Conservation (phyloP, 2,113 vertebrate species). For the Atherinomorus stipes region DNA sequence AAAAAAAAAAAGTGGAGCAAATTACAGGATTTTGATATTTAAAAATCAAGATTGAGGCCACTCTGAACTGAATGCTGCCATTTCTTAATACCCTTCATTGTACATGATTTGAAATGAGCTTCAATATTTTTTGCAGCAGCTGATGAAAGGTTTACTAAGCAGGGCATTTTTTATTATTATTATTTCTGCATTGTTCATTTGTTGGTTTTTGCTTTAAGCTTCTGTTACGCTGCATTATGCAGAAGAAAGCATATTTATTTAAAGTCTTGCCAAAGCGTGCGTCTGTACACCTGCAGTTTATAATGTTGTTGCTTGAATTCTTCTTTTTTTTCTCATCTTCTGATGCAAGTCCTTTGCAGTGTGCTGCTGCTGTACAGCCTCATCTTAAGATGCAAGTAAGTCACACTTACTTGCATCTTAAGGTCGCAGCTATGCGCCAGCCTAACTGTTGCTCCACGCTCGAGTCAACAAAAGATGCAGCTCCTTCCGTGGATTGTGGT, state of each 20-base stretch:
- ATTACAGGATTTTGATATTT: too few relatives aligned
- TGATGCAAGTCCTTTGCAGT: background rate
- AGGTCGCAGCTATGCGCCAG: background rate
- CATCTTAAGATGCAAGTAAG: too few relatives aligned
- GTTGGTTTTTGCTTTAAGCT: background rate
- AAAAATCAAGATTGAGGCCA: too few relatives aligned
- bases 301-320: too few relatives aligned
- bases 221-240: background rate
- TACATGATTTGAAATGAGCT: background rate
- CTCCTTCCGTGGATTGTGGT: constrained; percentile 2
- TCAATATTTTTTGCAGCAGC: background rate
- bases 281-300: too few relatives aligned
- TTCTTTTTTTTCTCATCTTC: background rate
- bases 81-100: too few relatives aligned
- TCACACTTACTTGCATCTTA: background rate
- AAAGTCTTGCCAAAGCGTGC: too few relatives aligned
- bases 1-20: too few relatives aligned
- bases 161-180: too few relatives aligned
- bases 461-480: constrained; percentile 38
- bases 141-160: background rate
- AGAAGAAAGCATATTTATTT: too few relatives aligned
- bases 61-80: too few relatives aligned
- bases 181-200: background rate
- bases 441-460: constrained; percentile 19
- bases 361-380: background rate